Evolutionary conservation across 2,888 invertebrate genomes (phyloP).

Genomic region (Oscheius sp.): DNA sequence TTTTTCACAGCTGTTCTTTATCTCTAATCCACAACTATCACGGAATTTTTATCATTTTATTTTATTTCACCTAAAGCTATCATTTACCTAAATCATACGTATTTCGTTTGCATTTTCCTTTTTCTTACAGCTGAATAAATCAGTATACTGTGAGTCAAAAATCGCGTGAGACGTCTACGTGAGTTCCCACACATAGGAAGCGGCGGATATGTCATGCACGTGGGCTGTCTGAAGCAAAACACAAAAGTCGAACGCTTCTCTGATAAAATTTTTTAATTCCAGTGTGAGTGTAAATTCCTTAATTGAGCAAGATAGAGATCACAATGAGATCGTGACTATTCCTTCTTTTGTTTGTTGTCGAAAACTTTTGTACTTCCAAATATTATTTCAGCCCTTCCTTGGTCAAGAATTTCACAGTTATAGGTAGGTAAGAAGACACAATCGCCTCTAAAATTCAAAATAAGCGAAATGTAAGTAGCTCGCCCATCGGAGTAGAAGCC

Average conservation of each 20-base stretch:
- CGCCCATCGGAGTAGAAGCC: conserved; percentile 37
- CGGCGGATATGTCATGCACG: not conserved
- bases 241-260: too few species aligned
- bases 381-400: conserved; percentile 45
- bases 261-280: not conserved
- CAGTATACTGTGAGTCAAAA: conserved; percentile 1
- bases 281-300: not conserved
- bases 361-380: conserved; percentile 52
- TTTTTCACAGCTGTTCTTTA: too few species aligned
- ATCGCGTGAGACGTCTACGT: conserved; percentile 22
- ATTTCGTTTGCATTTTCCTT: too few species aligned
- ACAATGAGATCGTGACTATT: not conserved
- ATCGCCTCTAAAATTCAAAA: conserved; percentile 29
- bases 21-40: too few species aligned
- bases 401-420: conserved; percentile 52
- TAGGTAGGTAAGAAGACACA: conserved; percentile 48
- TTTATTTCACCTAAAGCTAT: too few species aligned
- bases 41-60: too few species aligned
- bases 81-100: too few species aligned
- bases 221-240: not conserved
- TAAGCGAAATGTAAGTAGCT: conserved; percentile 15
- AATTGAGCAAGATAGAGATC: conserved; percentile 1
- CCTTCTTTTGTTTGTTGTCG: not conserved
- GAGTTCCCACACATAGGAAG: conserved; percentile 22
- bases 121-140: too few species aligned